Conservation (phyloP, 1,140 invertebrate species). For the Pomacea maculata region DNA sequence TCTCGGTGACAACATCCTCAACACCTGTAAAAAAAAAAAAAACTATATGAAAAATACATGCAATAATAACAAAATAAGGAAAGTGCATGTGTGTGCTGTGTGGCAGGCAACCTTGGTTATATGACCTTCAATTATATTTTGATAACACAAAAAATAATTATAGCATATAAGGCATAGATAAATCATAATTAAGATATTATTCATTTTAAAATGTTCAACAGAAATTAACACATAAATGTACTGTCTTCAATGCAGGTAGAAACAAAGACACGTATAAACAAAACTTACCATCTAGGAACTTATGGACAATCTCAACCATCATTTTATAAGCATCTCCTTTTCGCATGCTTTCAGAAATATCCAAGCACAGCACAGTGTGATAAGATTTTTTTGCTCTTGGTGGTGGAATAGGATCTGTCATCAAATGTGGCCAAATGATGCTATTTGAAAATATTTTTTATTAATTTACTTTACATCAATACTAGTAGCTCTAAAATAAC, state of each 20-base stretch:
- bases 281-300: conserved; percentile 13
- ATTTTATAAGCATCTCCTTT: conserved; percentile 1
- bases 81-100: not conserved
- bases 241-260: not conserved
- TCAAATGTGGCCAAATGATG: not conserved
- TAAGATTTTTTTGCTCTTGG: conserved; percentile 4
- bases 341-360: conserved; percentile 13
- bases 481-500: not conserved
- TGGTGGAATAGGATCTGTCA: conserved; percentile 12
- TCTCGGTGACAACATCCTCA: conserved; percentile 31
- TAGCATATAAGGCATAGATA: not conserved
- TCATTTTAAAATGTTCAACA: not conserved
- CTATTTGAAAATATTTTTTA: not conserved
- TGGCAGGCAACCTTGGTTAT: not conserved
- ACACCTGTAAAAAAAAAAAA: conserved; percentile 25
- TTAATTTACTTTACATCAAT: too few species aligned
- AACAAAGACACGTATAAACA: not conserved
- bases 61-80: not conserved
- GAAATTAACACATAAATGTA: not conserved
- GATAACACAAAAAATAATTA: not conserved
- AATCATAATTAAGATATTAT: not conserved
- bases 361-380: conserved; percentile 14
- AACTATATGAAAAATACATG: not conserved
- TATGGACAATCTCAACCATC: conserved; percentile 1
- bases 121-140: too few species aligned